Evolutionary conservation across 2,888 invertebrate genomes (phyloP), one percentile per base, ranked within the genome.

Genomic region (Ptilodon capucinus): DNA sequence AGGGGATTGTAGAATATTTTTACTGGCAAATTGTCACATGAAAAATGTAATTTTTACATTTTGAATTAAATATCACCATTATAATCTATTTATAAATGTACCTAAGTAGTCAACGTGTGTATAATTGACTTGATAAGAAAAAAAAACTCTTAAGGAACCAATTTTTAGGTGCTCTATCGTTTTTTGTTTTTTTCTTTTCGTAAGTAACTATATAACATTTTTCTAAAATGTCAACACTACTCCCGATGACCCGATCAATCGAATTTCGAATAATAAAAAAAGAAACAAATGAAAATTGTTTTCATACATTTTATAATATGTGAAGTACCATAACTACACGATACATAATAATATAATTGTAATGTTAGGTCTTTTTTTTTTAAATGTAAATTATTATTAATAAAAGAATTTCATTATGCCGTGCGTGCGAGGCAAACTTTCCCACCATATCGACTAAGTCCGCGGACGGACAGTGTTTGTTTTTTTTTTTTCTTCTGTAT

Each of bases 401-500:
- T 76, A 76, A 84, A 79, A 81, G 81, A 84, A 90, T 66, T 85
- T 83, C 74, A 76, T 59, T 25, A 60, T 85, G 89, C 86, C 88
- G 79, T 64, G 48, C 66, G 82, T 57, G 79, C 73, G 86, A 80
- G 88, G 88, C 90, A 86, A 82, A 71, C 68, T 74, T 81, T 81
- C 89, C 90, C 90, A 90, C 90, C 89, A 84, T 71, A 70, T 78
- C 77, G 80, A 84, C 78, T 86, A 83, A 79, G 83, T 84, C 78
- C 76, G 66, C 48, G 51, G 61, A 66, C 65, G 85, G 81, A 79
- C 78, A 77, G 74, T 79, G 72, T 72, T 68, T 71, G 74, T 77
- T 47, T 28, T 11, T 45, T 50, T 66, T 76, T 66, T 74, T 75
- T 74, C 77, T 75, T 11, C 16, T 23, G 74, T 81, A 76, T 82